A percentile compares a stretch with the other conserved stretches of the same genome.
Evolutionary conservation across 2,888 invertebrate genomes (phyloP).

Genomic region (Limulus polyphemus): DNA sequence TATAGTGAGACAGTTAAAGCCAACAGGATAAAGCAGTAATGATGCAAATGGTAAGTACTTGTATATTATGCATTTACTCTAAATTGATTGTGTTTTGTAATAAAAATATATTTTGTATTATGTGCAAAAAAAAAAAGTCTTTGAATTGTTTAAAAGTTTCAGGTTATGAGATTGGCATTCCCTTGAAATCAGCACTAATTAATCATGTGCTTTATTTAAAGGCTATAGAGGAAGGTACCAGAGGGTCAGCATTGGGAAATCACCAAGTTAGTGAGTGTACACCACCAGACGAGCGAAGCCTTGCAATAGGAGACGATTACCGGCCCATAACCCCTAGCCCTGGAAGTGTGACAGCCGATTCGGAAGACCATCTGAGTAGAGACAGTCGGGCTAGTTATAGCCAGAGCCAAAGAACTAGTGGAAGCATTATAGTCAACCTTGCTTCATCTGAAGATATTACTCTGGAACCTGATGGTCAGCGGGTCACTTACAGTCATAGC

Average conservation of each 20-base stretch:
- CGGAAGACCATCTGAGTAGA: conserved; percentile 18
- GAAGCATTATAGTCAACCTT: conserved; percentile 23
- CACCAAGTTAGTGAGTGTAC: conserved; percentile 17
- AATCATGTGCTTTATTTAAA: not conserved
- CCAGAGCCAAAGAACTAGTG: conserved; percentile 15
- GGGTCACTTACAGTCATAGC: conserved; percentile 27
- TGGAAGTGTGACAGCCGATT: conserved; percentile 6
- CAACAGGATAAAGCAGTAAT: too few species aligned
- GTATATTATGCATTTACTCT: too few species aligned
- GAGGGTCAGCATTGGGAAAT: conserved; percentile 11
- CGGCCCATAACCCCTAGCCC: conserved; percentile 12
- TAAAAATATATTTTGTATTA: too few species aligned
- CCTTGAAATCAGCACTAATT: too few species aligned
- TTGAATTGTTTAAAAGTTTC: too few species aligned
- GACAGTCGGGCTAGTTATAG: conserved; percentile 14
- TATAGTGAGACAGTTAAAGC: too few species aligned
- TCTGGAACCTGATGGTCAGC: conserved; percentile 25
- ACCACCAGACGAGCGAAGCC: conserved; percentile 21
- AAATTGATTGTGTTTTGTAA: too few species aligned
- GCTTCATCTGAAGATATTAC: conserved; percentile 27
- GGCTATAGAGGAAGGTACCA: conserved; percentile 18
- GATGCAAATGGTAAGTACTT: too few species aligned
- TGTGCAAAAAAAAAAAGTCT: too few species aligned
- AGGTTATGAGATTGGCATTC: too few species aligned
- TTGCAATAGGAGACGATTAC: conserved; percentile 18